These are phyloP conservation scores for Leptocoma aspasia DNA, from an alignment of 2,113 vertebrate species.

Conservation along the genomic window DNA sequence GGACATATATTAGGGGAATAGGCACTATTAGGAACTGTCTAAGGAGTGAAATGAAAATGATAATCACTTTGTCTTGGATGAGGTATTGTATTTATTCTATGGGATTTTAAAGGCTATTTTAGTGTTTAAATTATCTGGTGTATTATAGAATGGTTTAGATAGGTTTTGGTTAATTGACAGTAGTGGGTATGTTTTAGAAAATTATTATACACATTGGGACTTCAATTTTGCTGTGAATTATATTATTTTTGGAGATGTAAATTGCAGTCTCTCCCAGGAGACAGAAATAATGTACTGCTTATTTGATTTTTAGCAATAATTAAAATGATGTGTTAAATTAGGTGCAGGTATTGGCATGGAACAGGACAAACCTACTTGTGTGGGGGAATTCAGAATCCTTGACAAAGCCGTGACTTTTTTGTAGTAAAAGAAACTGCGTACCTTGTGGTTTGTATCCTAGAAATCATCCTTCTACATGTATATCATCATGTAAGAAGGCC, in stretches of 20 bases:
- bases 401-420: neutral
- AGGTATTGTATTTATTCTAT: conserved; percentile 36
- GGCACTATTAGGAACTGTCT: neutral
- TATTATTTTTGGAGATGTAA: conserved; percentile 39
- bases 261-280: conserved; percentile 2
- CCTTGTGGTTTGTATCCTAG: neutral
- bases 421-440: neutral
- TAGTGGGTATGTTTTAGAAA: conserved; percentile 18
- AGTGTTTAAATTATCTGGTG: conserved; percentile 30
- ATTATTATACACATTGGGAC: neutral
- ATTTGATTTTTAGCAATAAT: conserved; percentile 42
- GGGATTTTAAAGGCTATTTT: conserved; percentile 43
- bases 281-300: neutral
- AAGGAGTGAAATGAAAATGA: conserved; percentile 31
- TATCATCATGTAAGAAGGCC: neutral
- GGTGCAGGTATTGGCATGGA: neutral
- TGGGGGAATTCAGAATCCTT: neutral
- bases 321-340: conserved; percentile 19
- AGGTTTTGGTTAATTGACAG: conserved; percentile 42
- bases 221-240: conserved; percentile 31
- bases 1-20: neutral
- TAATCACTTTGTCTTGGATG: conserved; percentile 33
- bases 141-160: conserved; percentile 17
- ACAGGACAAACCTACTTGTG: neutral
- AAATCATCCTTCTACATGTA: neutral